phyloP scores from a whole-genome alignment of 1,140 invertebrate genomes.

The Sycophila sp. region DNA sequence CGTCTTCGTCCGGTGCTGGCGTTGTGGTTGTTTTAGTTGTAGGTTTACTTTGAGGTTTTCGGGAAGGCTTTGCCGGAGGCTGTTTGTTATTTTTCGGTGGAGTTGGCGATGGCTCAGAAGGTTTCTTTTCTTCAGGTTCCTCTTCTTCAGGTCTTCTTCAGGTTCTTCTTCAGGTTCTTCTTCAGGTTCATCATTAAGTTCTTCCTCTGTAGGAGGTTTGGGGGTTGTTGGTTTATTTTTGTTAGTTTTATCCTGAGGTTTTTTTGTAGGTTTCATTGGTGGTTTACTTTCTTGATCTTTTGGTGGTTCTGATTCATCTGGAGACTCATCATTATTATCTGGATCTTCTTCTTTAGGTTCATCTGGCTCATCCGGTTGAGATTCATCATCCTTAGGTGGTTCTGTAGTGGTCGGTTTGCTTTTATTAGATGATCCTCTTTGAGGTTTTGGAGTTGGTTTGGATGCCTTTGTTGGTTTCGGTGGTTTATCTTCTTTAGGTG shows the following conservation, averaged over 20 bases:
- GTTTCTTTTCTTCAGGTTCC: not conserved
- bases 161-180: too few species aligned
- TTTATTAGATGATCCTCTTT: not conserved
- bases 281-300: not conserved
- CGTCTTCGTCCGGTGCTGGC: too few species aligned
- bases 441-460: not conserved
- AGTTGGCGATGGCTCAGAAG: too few species aligned
- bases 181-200: too few species aligned
- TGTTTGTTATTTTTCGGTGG: too few species aligned
- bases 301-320: not conserved
- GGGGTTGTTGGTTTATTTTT: not conserved
- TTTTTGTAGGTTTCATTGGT: not conserved
- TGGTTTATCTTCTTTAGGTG: not conserved
- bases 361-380: not conserved
- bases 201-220: too few species aligned
- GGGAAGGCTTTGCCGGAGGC: too few species aligned
- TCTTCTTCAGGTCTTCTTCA: too few species aligned
- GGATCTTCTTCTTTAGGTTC: not conserved
- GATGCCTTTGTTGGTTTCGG: not conserved
- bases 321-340: not conserved
- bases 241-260: not conserved
- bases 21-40: too few species aligned
- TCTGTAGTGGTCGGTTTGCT: not conserved
- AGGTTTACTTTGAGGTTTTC: too few species aligned
- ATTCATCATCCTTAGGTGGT: constrained; percentile 8